A percentile compares a stretch with the other conserved stretches of the same genome.
These are phyloP conservation scores for Thaumetopoea pityocampa DNA, from an alignment of 1,140 invertebrate genomes.

Conservation along the genomic window DNA sequence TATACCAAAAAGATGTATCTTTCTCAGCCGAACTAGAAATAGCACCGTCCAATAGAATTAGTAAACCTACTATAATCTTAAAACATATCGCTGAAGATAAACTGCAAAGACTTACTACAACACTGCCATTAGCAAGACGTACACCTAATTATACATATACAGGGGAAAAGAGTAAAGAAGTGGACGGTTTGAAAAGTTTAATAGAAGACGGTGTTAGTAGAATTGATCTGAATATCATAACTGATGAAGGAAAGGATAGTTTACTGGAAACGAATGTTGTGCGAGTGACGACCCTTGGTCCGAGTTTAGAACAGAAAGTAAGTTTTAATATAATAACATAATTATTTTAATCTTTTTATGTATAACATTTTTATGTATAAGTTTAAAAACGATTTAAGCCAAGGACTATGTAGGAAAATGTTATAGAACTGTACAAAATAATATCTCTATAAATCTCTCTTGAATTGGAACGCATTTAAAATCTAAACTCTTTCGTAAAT, in stretches of 20 bases:
- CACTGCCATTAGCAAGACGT: slow-evolving; percentile 27
- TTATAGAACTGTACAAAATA: no score
- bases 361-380: background rate
- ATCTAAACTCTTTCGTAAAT: no score
- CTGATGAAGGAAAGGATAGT: slow-evolving; percentile 42
- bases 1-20: slow-evolving; percentile 89
- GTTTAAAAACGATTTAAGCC: background rate
- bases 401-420: no score
- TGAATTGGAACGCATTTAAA: no score
- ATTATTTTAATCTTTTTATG: background rate
- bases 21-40: slow-evolving; percentile 85
- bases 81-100: slow-evolving; percentile 47
- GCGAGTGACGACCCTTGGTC: slow-evolving; percentile 64
- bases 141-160: slow-evolving; percentile 51
- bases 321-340: slow-evolving; percentile 12
- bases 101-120: slow-evolving; percentile 32
- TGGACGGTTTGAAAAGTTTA: slow-evolving; percentile 60
- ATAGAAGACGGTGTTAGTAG: slow-evolving; percentile 68
- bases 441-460: no score
- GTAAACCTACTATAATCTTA: slow-evolving; percentile 51
- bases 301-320: slow-evolving; percentile 72
- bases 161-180: slow-evolving; percentile 55
- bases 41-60: slow-evolving; percentile 65
- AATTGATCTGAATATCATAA: slow-evolving; percentile 64
- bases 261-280: slow-evolving; percentile 34